These are phyloP conservation scores for Perizoma affinitatum DNA, from an alignment of 2,888 invertebrate species.

Conservation along the genomic window DNA sequence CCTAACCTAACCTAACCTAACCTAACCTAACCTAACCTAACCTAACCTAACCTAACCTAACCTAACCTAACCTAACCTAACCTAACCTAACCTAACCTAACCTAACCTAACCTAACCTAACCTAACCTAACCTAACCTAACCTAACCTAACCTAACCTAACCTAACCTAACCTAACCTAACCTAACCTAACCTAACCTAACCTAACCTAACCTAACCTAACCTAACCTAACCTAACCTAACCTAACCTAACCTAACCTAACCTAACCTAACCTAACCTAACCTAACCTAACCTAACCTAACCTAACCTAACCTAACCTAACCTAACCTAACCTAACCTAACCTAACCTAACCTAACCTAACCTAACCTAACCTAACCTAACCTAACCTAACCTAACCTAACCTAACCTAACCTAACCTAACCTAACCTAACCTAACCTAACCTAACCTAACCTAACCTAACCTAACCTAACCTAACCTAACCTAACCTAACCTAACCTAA, in stretches of 20 bases:
- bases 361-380: slow-evolving; percentile 1
- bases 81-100: slow-evolving; percentile 1
- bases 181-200: slow-evolving; percentile 1
- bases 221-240: slow-evolving; percentile 1
- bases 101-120: slow-evolving; percentile 1
- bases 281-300: slow-evolving; percentile 1
- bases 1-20: slow-evolving; percentile 1
- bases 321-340: slow-evolving; percentile 1
- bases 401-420: slow-evolving; percentile 1
- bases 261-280: slow-evolving; percentile 1
- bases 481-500: slow-evolving; percentile 1
- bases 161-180: slow-evolving; percentile 1
- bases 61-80: slow-evolving; percentile 1
- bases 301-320: slow-evolving; percentile 1
- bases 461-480: slow-evolving; percentile 1
- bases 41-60: slow-evolving; percentile 1
- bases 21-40: slow-evolving; percentile 1
- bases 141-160: slow-evolving; percentile 1
- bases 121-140: slow-evolving; percentile 1
- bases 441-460: slow-evolving; percentile 1
- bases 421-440: slow-evolving; percentile 1
- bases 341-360: slow-evolving; percentile 1
- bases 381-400: slow-evolving; percentile 1
- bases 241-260: slow-evolving; percentile 1
- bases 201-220: slow-evolving; percentile 1